Evolutionary conservation across 2,797 vertebrate species (phyloP), one percentile per base, ranked within the genome.

Genomic region (Neopelma chrysocephalum): DNA sequence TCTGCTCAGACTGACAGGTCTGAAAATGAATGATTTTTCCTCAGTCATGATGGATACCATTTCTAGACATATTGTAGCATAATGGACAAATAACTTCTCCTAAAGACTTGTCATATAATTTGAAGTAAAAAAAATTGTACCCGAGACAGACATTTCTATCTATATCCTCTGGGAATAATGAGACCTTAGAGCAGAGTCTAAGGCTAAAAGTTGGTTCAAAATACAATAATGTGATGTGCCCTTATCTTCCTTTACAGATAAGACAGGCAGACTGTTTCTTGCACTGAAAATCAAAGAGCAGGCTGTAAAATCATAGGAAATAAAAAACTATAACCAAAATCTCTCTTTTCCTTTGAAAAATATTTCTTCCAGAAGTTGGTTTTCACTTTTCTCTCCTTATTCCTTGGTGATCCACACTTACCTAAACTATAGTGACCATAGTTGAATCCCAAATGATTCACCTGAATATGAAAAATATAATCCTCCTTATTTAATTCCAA

Each of bases 71-170:
- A 93, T 78, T 95, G 90, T 71, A 93, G 70, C 84, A 89, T 96
- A 93, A 95, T 95, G 93, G 94, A 95, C 91, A 97, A 97, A 92
- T 96, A 95, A 94, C 77, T 90, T 95, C 92, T 95, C 91, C 90
- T 96, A 94, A 96, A 97, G 77, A 97, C 83, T 94, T 94, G 81
- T 92, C 96, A 92, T 89, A 97, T 84, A 96, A 93, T 97, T 97
- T 95, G 70, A 90, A 89, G 90, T 70, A 0, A 85, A 96, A 96
- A 95, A 93, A 81, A 72, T 36, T 85, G 60, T 87, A 78, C 80
- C 80, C 21, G 48, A 97, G 91, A 93, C 83, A 96, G 94, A 95
- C 72, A 71, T 92, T 97, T 97, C 93, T 95, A 95, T 97, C 95
- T 95, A 40, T 95, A 93, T 94, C 71, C 89, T 73, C 12, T 86